Base-by-base conservation (phyloP, 2,113 vertebrate genomes). In the Uropsilus gracilis region DNA sequence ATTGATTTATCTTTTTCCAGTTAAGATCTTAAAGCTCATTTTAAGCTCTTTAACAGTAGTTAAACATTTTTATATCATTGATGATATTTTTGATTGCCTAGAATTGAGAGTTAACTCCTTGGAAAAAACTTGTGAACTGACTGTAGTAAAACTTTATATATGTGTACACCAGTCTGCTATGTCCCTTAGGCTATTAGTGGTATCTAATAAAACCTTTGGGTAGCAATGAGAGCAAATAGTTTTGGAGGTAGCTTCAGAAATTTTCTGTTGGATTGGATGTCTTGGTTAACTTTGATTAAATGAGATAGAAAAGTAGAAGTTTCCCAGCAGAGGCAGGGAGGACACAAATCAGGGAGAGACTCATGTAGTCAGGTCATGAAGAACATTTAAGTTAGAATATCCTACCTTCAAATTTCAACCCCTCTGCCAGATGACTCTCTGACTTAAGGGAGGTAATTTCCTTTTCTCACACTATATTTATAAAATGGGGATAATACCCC, bases 1-100 rank as follows among this genome's bases (percentile, higher is more conserved):
- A 90, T 95, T 94, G 1, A 59, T 85, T 81, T 81, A 59, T 86
- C n/a, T 26, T 92, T 87, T 71, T 7, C 1, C 10, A 81, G 12
- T 82, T 82, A 48, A 72, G 85, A 86, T 7, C 26, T 75, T 55
- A 81, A 81, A 69, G 5, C 22, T 81, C 32, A 53, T 46, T 71
- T 18, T 53, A 53, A 53, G 50, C 17, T 53, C 50, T 18, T 53
- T 86, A 90, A 77, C 26, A 83, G 63, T 63, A 89, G 10, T 86
- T 90, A 26, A 76, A 83, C 78, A 48, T 48, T 46, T 46, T 48
- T 42, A 28, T 76, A 42, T 88, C 34, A 30, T 59, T 66, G 55
- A 44, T 63, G n/a, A 6, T 96, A 57, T 66, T 90, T 91, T 76
- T 68, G 61, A 64, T 77, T 91, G n/a, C 69, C 18, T 3, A 61